Evolutionary conservation across 1,140 invertebrate genomes (phyloP).

Genomic region (Eupristina koningsbergeri): DNA sequence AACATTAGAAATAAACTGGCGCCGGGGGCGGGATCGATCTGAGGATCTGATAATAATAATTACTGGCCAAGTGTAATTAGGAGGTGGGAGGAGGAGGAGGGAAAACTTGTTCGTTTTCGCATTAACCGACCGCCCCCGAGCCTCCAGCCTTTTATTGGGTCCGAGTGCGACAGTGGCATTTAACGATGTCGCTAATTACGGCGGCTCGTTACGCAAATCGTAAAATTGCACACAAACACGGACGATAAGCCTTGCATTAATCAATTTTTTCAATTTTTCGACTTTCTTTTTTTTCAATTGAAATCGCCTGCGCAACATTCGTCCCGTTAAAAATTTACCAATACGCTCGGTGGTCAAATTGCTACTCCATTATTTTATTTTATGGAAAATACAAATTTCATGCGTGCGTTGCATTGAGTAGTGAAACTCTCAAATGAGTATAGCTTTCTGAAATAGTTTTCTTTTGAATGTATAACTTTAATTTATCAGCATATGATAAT

Average conservation of each 20-base stretch:
- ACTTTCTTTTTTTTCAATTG: no score
- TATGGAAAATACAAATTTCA: no score
- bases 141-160: conserved; percentile 23
- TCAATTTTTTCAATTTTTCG: no score
- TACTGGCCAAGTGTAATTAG: conserved; percentile 46
- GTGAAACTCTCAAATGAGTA: no score
- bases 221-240: conserved; percentile 9
- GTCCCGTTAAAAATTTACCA: no score
- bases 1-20: conserved; percentile 8
- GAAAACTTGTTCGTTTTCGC: conserved; percentile 54
- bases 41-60: conserved; percentile 36
- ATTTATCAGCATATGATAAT: background rate
- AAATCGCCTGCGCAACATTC: no score
- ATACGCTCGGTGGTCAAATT: no score
- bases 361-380: no score
- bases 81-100: conserved; percentile 44
- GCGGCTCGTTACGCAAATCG: background rate
- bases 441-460: no score
- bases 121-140: conserved; percentile 26
- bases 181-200: conserved; percentile 37
- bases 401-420: no score
- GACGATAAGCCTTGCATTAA: background rate
- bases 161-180: conserved; percentile 15
- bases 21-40: conserved; percentile 1
- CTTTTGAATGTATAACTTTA: background rate